Conservation (phyloP, 2,888 invertebrate species). For the Cheiracanthium punctorium region DNA sequence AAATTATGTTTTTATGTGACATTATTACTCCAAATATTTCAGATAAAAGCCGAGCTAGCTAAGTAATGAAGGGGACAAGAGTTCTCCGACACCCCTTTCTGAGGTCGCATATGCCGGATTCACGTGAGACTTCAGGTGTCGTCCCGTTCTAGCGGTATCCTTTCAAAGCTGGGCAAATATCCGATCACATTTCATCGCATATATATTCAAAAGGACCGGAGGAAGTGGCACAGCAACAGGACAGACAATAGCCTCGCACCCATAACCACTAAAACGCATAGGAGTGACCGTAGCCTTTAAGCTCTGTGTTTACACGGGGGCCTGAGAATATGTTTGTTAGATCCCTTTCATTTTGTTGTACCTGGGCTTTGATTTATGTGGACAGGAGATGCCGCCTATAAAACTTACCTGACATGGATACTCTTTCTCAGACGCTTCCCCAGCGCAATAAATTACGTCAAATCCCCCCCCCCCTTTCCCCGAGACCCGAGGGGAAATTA, state of each 20-base stretch:
- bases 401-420: constrained; percentile 10
- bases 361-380: neutral
- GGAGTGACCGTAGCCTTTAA: constrained; percentile 4
- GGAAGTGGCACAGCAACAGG: neutral
- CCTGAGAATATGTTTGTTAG: constrained; percentile 4
- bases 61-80: too few relatives aligned
- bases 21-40: too few relatives aligned
- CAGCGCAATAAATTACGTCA: neutral
- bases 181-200: neutral
- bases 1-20: too few relatives aligned
- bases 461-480: too few relatives aligned
- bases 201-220: neutral
- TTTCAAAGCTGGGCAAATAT: neutral
- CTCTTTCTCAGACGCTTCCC: neutral
- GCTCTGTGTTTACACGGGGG: constrained; percentile 1
- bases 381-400: neutral
- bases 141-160: neutral
- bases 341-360: neutral
- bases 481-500: neutral
- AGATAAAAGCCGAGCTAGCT: too few relatives aligned
- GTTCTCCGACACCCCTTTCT: neutral
- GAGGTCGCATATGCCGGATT: neutral
- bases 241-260: constrained; percentile 5
- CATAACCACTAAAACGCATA: constrained; percentile 17
- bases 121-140: constrained; percentile 2